Conservation (phyloP, 2,888 invertebrate species). For the Cosmopolites sordidus region DNA sequence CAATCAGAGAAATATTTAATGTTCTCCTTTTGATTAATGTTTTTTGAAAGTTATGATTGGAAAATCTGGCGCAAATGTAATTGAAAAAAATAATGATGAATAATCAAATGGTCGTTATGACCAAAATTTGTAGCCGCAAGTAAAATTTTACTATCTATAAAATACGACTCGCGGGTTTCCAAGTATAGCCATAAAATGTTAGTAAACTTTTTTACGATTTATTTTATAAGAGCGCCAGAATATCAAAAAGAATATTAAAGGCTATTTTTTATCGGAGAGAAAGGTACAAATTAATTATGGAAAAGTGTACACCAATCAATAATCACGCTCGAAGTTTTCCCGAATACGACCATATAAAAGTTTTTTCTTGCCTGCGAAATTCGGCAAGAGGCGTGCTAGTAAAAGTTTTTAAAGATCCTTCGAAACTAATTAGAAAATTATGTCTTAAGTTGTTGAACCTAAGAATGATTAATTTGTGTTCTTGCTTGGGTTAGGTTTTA, state of each 20-base stretch:
- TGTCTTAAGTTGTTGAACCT: neutral
- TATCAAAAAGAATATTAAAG: too few species aligned
- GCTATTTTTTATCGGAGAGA: too few species aligned
- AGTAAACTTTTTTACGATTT: neutral
- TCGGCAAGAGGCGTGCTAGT: too few species aligned
- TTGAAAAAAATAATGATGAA: neutral
- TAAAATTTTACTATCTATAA: constrained; percentile 1
- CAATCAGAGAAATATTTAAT: neutral
- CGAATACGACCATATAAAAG: too few species aligned
- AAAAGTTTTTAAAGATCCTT: neutral
- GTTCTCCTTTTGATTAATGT: too few species aligned
- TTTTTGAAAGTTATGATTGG: constrained; percentile 2
- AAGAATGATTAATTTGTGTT: constrained; percentile 2
- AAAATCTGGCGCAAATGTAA: neutral
- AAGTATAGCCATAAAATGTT: neutral
- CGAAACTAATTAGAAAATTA: constrained; percentile 1
- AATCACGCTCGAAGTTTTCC: too few species aligned
- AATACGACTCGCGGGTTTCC: neutral
- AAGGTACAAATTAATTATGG: too few species aligned
- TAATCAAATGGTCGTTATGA: neutral
- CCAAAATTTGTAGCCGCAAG: neutral
- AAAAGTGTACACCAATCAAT: too few species aligned
- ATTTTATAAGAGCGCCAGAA: too few species aligned
- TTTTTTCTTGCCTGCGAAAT: too few species aligned
- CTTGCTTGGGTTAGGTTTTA: too few species aligned